Evolutionary conservation across 2,113 vertebrate genomes (phyloP).

Genomic region (Pelecanus crispus): DNA sequence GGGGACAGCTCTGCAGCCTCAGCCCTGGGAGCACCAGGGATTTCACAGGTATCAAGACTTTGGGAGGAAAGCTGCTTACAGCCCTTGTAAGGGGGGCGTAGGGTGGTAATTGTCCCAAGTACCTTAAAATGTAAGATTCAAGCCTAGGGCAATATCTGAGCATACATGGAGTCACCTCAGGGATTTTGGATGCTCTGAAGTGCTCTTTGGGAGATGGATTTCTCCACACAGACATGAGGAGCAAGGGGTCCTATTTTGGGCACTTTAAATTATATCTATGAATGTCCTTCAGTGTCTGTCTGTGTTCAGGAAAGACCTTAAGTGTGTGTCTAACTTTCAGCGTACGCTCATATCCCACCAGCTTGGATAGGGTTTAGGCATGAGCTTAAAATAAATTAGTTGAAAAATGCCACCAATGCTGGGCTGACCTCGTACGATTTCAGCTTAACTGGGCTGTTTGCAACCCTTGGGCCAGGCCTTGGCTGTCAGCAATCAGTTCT

Average conservation of each 20-base stretch:
- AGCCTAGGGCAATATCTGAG: background rate
- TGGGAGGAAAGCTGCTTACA: background rate
- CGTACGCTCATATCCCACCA: accelerated
- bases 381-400: background rate
- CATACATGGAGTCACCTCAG: accelerated
- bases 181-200: background rate
- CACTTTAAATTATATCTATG: background rate
- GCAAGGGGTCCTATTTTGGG: background rate
- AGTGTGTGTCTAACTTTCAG: background rate
- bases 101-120: background rate
- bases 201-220: background rate
- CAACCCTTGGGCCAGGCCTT: background rate
- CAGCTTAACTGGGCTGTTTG: background rate
- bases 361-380: background rate
- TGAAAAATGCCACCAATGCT: background rate
- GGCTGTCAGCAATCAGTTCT: background rate
- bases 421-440: background rate
- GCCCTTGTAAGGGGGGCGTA: no score
- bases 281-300: background rate
- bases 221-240: background rate
- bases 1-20: background rate
- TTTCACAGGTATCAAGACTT: background rate
- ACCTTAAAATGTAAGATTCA: background rate
- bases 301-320: background rate
- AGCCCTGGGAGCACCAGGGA: background rate